Base-by-base conservation (phyloP, 2,113 vertebrate genomes). In the Colaptes auratus region DNA sequence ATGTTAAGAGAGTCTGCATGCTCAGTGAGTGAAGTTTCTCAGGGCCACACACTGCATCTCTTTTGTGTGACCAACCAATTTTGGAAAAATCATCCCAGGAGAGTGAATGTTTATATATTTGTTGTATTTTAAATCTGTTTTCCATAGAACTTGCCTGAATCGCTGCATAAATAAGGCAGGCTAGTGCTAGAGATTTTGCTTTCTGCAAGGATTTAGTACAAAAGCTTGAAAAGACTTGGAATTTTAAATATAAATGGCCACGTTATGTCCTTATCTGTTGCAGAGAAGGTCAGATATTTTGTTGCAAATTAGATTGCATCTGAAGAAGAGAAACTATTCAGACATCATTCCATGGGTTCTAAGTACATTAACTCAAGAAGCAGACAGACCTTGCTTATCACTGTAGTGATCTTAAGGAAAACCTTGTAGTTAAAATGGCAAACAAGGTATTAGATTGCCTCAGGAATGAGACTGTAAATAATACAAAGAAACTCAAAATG, bases 401-500 rank as follows among this genome's bases (percentile, higher is more conserved):
- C 63, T 86, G 48, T 66, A 56, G 86, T 73, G 65, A 92, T 95
- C 93, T 81, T 63, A 63, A 82, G 86, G 63, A 92, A 95, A 94
- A 79, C 66, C 66, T 91, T 84, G 80, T 81, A 82, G 70, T 88
- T 94, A 86, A 92, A 96, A 82, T 7, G 2, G 76, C 82, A 94
- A 95, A 86, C 61, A 61, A 93, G 92, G 87, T 95, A 60, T 31
- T 95, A 90, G 95, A 91, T 94, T 91, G 76, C 88, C 19, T 81
- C 70, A 90, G 95, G 80, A 95, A 86, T 81, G 79, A 93, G 50
- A 86, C 88, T 88, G 85, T 86, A 88, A 95, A 89, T 92, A 94
- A 59, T 53, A 58, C 48, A 55, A 56, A 91, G 89, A 61, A 93
- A 94, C 80, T 92, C 61, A 91, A 88, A 95, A 94, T 92, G 73